These are phyloP conservation scores for Brachionus asplanchnoidis DNA, from an alignment of 1,140 invertebrate species.

Conservation along the genomic window DNA sequence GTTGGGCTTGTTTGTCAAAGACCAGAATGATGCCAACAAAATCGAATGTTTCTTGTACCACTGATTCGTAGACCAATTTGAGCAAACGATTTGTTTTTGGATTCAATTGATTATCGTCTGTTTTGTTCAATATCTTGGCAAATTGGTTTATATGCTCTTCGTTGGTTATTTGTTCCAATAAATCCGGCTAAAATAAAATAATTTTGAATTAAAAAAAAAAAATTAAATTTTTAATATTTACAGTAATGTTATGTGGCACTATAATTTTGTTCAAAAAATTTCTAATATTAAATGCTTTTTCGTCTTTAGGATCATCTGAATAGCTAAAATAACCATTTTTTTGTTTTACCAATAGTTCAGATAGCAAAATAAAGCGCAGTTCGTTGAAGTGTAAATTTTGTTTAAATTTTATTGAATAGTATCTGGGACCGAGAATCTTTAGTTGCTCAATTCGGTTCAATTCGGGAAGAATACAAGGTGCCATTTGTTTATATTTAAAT, in stretches of 20 bases:
- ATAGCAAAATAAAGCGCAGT: conserved; percentile 62
- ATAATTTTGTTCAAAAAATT: conserved; percentile 41
- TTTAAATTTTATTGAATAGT: conserved; percentile 79
- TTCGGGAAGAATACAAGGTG: conserved; percentile 80
- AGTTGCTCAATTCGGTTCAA: conserved; percentile 69
- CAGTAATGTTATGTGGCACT: conserved; percentile 30
- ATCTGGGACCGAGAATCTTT: conserved; percentile 72
- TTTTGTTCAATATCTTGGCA: conserved; percentile 16
- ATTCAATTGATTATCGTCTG: background rate
- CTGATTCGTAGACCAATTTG: conserved; percentile 25
- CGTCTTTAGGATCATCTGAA: conserved; percentile 72
- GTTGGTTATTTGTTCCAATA: conserved; percentile 31
- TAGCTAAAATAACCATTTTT: conserved; percentile 81
- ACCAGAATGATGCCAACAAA: conserved; percentile 34
- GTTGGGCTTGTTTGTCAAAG: conserved; percentile 12
- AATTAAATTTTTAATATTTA: background rate
- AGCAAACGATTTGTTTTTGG: conserved; percentile 24
- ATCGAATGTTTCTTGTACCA: conserved; percentile 37
- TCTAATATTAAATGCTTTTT: conserved; percentile 42
- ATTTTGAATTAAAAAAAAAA: background rate
- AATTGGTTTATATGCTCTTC: conserved; percentile 39
- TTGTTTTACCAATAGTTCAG: conserved; percentile 76
- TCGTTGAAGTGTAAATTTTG: conserved; percentile 75
- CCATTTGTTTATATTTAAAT: conserved; percentile 62
- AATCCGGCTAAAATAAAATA: background rate